Percentiles rank a stretch among this genome's conserved stretches.
phyloP scores from a whole-genome alignment of 2,888 invertebrate genomes.

The Luperina testacea region DNA sequence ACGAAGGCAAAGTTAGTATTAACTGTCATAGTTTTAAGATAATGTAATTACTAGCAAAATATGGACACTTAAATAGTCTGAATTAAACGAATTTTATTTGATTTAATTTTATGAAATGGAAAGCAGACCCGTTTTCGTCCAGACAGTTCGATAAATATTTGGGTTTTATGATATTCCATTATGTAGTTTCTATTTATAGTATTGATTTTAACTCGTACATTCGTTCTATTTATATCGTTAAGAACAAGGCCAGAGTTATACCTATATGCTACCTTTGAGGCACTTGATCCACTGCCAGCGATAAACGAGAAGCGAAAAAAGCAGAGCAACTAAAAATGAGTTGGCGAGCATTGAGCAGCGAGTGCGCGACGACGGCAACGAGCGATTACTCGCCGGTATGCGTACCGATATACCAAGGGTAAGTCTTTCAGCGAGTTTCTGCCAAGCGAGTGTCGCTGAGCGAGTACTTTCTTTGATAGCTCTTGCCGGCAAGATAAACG shows the following conservation, averaged over 20 bases:
- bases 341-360: neutral
- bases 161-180: conserved; percentile 16
- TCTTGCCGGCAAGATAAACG: neutral
- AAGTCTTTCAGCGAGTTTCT: neutral
- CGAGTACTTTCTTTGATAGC: neutral
- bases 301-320: no score
- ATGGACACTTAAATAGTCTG: no score
- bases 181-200: conserved; percentile 1
- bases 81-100: no score
- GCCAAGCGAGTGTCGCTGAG: neutral
- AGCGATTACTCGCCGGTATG: neutral
- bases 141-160: conserved; percentile 11
- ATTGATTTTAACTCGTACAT: conserved; percentile 24
- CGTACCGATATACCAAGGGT: neutral
- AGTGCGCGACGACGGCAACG: neutral
- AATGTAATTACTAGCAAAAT: no score
- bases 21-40: neutral
- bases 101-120: neutral
- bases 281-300: neutral
- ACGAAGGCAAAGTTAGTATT: conserved; percentile 5
- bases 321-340: no score
- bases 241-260: neutral
- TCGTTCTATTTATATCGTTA: conserved; percentile 6
- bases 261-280: neutral
- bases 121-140: neutral